A percentile compares a stretch with the other conserved stretches of the same genome.
Evolutionary conservation across 2,888 invertebrate genomes (phyloP).

Genomic region (Diarsia brunnea): DNA sequence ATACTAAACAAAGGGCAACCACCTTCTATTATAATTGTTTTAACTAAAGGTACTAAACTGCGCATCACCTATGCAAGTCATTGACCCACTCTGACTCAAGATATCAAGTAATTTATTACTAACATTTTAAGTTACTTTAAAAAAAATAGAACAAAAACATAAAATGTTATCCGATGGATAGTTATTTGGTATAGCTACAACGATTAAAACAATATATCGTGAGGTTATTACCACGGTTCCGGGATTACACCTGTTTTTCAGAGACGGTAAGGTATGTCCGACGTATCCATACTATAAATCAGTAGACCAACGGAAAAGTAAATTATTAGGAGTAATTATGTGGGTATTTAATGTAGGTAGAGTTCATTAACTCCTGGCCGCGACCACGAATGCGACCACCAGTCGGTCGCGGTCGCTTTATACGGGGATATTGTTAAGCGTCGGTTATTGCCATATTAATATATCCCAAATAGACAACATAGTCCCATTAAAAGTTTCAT

Average conservation of each 20-base stretch:
- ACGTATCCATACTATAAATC: constrained; percentile 32
- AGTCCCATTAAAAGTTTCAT: too few species aligned
- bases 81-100: background rate
- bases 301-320: constrained; percentile 25
- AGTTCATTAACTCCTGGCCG: constrained; percentile 43
- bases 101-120: background rate
- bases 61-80: background rate
- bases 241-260: constrained; percentile 31
- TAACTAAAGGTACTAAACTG: background rate
- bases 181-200: background rate
- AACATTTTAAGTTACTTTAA: background rate
- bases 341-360: constrained; percentile 2
- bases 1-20: background rate
- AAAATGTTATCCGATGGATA: background rate
- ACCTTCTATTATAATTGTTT: background rate
- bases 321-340: constrained; percentile 38
- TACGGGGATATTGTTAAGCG: background rate
- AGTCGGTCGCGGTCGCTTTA: constrained; percentile 8
- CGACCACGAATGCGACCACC: constrained; percentile 14
- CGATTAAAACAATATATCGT: constrained; percentile 33
- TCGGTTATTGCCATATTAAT: background rate
- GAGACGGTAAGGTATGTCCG: constrained; percentile 14
- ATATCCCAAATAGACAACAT: too few species aligned
- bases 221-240: constrained; percentile 16
- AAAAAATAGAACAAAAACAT: background rate